Percentiles rank a stretch among this genome's conserved stretches.
phyloP scores from a whole-genome alignment of 2,113 vertebrate genomes.

The Eptesicus fuscus region DNA sequence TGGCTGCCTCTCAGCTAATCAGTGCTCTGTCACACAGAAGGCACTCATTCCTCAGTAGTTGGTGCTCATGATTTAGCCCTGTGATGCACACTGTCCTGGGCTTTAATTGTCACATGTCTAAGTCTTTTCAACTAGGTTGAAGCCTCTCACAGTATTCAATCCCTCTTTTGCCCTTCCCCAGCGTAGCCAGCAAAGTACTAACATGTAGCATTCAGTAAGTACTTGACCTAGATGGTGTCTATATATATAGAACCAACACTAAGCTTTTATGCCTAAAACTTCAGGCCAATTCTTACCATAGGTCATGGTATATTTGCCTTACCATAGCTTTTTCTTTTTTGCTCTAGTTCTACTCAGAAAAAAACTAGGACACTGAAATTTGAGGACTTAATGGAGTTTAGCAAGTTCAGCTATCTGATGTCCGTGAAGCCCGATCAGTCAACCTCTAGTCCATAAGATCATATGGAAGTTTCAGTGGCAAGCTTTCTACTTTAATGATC shows the following conservation, averaged over 20 bases:
- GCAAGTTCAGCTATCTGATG: slow-evolving; percentile 10
- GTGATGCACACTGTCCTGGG: neutral
- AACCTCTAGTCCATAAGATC: neutral
- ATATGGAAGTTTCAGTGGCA: neutral
- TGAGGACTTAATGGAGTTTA: slow-evolving; percentile 10
- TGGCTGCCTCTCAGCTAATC: neutral
- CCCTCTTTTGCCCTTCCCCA: neutral
- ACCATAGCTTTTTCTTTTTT: neutral
- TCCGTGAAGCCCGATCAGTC: neutral
- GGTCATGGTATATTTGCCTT: neutral
- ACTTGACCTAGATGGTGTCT: neutral
- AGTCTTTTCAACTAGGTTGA: neutral
- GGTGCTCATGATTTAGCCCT: neutral
- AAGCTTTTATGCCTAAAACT: neutral
- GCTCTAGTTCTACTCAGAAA: neutral
- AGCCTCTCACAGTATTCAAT: neutral
- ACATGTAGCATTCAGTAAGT: neutral
- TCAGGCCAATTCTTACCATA: neutral
- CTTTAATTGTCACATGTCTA: neutral
- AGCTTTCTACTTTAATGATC: neutral
- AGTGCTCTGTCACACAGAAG: neutral
- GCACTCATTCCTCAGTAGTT: neutral
- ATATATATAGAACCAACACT: neutral
- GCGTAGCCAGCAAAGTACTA: neutral
- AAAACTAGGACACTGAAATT: neutral